Conservation (phyloP, 2,113 vertebrate species). For the Apodemus sylvaticus region DNA sequence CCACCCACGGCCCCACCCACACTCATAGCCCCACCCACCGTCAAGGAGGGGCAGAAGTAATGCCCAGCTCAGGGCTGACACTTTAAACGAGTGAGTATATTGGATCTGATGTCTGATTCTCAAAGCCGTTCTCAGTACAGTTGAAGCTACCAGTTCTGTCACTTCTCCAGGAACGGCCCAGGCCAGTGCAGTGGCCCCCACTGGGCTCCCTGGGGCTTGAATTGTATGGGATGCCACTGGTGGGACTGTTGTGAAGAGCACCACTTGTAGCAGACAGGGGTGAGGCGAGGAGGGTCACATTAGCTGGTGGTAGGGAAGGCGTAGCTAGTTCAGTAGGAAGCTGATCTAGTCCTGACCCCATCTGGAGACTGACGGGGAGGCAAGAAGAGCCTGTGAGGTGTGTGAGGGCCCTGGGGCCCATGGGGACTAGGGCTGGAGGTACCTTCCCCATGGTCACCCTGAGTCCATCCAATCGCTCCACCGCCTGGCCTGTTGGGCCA, state of each 20-base stretch:
- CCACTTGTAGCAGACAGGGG: not conserved
- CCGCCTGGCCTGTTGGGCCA: not conserved
- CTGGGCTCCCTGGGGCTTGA: not conserved
- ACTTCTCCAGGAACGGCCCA: not conserved
- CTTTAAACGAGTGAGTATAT: not conserved
- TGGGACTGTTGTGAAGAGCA: not conserved
- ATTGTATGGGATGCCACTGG: not conserved
- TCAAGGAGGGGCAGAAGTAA: not conserved
- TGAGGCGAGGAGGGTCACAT: not conserved
- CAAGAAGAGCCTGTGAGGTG: not conserved
- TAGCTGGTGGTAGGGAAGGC: not conserved
- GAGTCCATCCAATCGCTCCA: not conserved
- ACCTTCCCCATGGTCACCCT: not conserved
- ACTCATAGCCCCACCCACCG: too few relatives aligned
- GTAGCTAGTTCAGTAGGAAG: not conserved
- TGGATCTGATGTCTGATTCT: not conserved
- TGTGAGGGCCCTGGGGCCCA: not conserved
- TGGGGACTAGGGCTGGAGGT: not conserved
- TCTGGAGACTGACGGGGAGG: not conserved
- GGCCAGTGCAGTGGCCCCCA: not conserved
- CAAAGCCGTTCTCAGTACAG: not conserved
- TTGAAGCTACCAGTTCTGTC: not conserved
- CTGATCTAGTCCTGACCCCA: not conserved
- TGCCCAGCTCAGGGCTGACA: not conserved
- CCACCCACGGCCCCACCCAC: too few relatives aligned